Evolutionary conservation across 2,113 vertebrate species (phyloP).

Genomic region (Mystacornis crossleyi): DNA sequence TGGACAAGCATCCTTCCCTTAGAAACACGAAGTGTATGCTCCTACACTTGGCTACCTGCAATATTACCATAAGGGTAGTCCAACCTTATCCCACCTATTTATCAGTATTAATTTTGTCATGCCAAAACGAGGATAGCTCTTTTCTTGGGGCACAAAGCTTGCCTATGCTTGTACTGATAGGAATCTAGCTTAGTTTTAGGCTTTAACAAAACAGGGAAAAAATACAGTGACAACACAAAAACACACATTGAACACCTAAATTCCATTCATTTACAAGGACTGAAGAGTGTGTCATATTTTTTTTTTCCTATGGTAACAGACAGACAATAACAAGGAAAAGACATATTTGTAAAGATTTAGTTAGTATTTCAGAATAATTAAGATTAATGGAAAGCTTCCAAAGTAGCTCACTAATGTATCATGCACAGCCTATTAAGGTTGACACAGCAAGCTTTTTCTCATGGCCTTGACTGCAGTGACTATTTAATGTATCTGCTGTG

Average conservation of each 20-base stretch:
- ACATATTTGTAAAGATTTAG: background rate
- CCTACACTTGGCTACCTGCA: background rate
- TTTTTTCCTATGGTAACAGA: background rate
- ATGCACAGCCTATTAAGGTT: slow-evolving; percentile 32
- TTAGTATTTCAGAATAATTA: slow-evolving; percentile 49
- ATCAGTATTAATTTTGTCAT: background rate
- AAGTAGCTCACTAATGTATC: slow-evolving; percentile 13
- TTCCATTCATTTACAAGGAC: background rate
- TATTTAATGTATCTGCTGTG: slow-evolving; percentile 51
- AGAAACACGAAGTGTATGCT: background rate
- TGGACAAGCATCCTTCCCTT: background rate
- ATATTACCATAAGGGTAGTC: background rate
- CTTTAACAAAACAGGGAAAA: background rate
- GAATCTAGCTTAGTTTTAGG: background rate
- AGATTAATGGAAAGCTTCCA: slow-evolving; percentile 54
- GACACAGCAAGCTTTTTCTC: slow-evolving; percentile 49
- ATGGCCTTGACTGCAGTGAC: slow-evolving; percentile 34
- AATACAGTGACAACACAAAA: background rate
- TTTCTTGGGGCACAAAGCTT: background rate
- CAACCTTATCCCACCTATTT: background rate
- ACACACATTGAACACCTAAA: background rate
- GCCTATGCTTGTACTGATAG: background rate
- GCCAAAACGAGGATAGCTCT: background rate
- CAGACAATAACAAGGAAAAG: background rate
- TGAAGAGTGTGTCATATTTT: background rate